Conservation (phyloP, 2,888 invertebrate species). For the Deilephila elpenor region DNA sequence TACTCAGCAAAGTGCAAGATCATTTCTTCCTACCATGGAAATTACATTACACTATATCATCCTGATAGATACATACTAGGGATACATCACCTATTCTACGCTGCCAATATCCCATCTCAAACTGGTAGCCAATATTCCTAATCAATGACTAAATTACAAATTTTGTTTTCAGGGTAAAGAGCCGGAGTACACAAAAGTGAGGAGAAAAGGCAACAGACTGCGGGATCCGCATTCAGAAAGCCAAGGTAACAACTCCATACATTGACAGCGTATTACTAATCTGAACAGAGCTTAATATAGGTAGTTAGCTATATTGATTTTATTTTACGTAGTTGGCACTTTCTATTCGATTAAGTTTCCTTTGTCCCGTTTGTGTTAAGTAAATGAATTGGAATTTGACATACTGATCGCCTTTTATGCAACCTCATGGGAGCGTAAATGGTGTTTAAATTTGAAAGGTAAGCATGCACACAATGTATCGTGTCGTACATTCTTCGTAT, state of each 20-base stretch:
- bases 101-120: too few species aligned
- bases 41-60: too few species aligned
- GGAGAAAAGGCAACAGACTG: slow-evolving; percentile 91
- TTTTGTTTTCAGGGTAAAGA: slow-evolving; percentile 87
- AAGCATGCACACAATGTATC: slow-evolving; percentile 82
- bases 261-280: slow-evolving; percentile 30
- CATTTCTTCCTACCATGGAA: too few species aligned
- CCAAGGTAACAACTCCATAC: slow-evolving; percentile 86
- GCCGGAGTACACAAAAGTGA: slow-evolving; percentile 92
- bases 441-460: slow-evolving; percentile 83
- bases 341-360: slow-evolving; percentile 71
- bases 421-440: slow-evolving; percentile 83
- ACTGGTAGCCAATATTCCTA: background rate
- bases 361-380: slow-evolving; percentile 78
- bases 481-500: slow-evolving; percentile 39
- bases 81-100: too few species aligned
- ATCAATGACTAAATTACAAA: background rate
- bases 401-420: slow-evolving; percentile 83
- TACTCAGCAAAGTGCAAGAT: too few species aligned
- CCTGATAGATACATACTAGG: too few species aligned
- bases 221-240: slow-evolving; percentile 93
- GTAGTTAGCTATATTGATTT: slow-evolving; percentile 79
- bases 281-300: slow-evolving; percentile 65
- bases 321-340: slow-evolving; percentile 80
- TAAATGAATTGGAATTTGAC: slow-evolving; percentile 79